These are phyloP conservation scores for Magallana gigas DNA, from an alignment of 1,140 invertebrate genomes.

Conservation along the genomic window DNA sequence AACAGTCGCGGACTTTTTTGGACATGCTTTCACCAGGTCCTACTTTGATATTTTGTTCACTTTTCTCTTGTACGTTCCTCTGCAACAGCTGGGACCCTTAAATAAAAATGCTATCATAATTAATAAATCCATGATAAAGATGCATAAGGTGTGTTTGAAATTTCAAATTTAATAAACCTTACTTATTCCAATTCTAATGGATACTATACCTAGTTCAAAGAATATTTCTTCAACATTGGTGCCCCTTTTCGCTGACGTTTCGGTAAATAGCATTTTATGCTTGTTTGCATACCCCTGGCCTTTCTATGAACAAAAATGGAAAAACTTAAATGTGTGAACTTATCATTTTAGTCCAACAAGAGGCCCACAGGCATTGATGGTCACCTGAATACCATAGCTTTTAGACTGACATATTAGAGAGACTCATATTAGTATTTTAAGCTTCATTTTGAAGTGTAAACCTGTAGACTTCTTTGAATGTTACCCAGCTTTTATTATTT, in stretches of 20 bases:
- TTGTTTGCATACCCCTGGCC: not conserved
- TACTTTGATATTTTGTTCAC: not conserved
- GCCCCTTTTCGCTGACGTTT: constrained; percentile 27
- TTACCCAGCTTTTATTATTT: too few relatives aligned
- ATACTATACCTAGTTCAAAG: constrained; percentile 4
- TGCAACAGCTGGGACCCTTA: not conserved
- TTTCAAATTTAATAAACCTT: too few relatives aligned
- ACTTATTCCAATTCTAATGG: not conserved
- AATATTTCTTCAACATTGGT: constrained; percentile 30
- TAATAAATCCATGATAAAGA: too few relatives aligned
- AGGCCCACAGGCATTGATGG: too few relatives aligned
- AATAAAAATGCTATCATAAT: not conserved
- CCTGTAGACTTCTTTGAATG: too few relatives aligned
- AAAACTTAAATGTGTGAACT: not conserved
- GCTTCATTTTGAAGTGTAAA: too few relatives aligned
- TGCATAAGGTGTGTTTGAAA: too few relatives aligned
- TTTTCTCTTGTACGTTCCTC: not conserved
- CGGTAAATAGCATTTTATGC: constrained; percentile 8
- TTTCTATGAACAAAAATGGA: not conserved
- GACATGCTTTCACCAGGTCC: not conserved
- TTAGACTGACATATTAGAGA: too few relatives aligned
- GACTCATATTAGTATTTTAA: too few relatives aligned
- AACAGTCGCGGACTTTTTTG: not conserved
- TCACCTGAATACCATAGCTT: too few relatives aligned
- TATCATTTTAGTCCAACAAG: too few relatives aligned